Evolutionary conservation across 2,888 invertebrate genomes (phyloP).

Genomic region (Tetheella fluctuosa): DNA sequence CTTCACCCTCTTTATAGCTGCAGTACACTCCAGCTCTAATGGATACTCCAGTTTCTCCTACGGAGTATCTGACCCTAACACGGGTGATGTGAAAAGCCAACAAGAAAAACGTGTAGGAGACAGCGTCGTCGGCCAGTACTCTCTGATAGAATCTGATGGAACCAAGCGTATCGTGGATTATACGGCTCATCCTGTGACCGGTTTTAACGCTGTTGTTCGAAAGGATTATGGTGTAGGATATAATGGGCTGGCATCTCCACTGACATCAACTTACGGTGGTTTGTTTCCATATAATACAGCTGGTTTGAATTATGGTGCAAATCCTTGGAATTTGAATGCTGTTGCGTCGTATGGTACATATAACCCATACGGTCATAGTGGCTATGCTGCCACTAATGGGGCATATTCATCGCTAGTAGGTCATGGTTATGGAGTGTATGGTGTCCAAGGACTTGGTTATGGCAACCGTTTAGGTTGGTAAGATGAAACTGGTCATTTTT

Average conservation of each 20-base stretch:
- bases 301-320: neutral
- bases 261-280: conserved; percentile 29
- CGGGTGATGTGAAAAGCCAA: conserved; percentile 80
- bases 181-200: conserved; percentile 71
- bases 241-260: conserved; percentile 52
- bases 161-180: conserved; percentile 79
- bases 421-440: conserved; percentile 11
- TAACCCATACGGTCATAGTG: neutral
- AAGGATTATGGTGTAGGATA: conserved; percentile 52
- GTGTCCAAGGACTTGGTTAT: neutral
- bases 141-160: conserved; percentile 77
- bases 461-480: neutral
- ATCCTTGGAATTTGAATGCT: neutral
- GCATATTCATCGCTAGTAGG: conserved; percentile 7
- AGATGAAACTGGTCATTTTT: neutral
- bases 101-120: conserved; percentile 77
- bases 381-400: conserved; percentile 3
- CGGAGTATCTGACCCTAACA: conserved; percentile 78
- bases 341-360: neutral
- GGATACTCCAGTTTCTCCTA: conserved; percentile 75
- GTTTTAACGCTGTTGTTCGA: conserved; percentile 79
- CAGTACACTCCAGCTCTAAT: conserved; percentile 52
- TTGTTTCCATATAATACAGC: conserved; percentile 10
- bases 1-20: conserved; percentile 54
- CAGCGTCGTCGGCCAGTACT: conserved; percentile 77